These are phyloP conservation scores for Alitta virens DNA, from an alignment of 2,888 invertebrate species.

Conservation along the genomic window DNA sequence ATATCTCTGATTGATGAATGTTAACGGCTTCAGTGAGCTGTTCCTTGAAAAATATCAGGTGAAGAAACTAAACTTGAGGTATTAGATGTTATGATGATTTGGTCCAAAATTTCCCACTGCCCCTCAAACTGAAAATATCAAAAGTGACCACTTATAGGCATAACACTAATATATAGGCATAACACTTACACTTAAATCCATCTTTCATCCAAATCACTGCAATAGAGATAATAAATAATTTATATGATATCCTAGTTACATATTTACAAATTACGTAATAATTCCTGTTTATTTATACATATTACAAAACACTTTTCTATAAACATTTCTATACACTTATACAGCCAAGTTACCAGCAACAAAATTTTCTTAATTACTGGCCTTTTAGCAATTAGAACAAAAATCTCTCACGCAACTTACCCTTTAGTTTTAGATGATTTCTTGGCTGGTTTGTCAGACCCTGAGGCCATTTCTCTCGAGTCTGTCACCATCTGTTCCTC, in stretches of 20 bases:
- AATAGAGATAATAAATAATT: no score
- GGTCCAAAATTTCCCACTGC: conserved; percentile 46
- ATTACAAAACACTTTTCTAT: not conserved
- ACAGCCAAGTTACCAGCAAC: not conserved
- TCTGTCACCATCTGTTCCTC: conserved; percentile 82
- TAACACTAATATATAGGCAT: no score
- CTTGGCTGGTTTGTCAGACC: conserved; percentile 63
- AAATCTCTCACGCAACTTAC: conserved; percentile 36
- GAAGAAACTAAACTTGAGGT: not conserved
- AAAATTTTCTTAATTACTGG: not conserved
- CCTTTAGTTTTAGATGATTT: conserved; percentile 68
- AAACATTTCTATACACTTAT: not conserved
- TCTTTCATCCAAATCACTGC: no score
- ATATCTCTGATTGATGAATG: no score
- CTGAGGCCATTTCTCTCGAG: conserved; percentile 63
- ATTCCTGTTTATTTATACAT: not conserved
- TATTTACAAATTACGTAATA: no score
- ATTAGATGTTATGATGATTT: conserved; percentile 13
- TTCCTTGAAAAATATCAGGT: no score
- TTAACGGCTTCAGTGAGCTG: no score
- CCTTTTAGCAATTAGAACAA: no score
- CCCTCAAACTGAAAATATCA: conserved; percentile 39
- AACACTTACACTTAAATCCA: no score
- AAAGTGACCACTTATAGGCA: not conserved
- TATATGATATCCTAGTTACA: no score